Base-by-base conservation (phyloP, 2,797 vertebrate species). In the Aphelocoma californica region DNA sequence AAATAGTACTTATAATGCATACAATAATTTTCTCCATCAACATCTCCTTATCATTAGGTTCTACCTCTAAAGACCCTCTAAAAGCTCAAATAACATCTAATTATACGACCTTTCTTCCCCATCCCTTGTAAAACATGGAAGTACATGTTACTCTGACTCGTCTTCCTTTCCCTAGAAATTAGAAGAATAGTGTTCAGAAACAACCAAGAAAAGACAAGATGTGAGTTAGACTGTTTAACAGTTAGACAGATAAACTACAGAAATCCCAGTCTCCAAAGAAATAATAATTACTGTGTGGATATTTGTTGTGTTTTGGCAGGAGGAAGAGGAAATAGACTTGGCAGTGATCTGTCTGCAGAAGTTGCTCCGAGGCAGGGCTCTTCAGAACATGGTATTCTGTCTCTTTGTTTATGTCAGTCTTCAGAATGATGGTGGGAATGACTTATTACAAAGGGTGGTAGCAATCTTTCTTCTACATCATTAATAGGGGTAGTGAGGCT, bases 341-440 rank as follows among this genome's bases (percentile, higher is more conserved):
- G 99, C 99, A 42, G 97, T 98, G 79, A 98, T 99, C 94, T 95
- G 92, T 88, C 92, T 99, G 92, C 99, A 99, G 97, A 98, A 98
- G 93, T 82, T 99, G 82, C 97, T 99, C 60, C 98, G 99, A 93
- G 99, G 99, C 94, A 98, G 99, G 96, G 98, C 97, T 18, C 69
- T 98, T 85, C 99, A 99, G 95, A 98, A 98, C 81, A 97, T 98
- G 99, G 99, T 99, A 93, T 69, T 88, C 56, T 88, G 88, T 91
- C 47, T 73, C 23, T 94, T 45, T 47, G 12, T 91, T 90, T 58
- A 48, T 90, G 28, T 81, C 45, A 80, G 10, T 82, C 50, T 84
- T 79, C 36, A 51, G 34, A 80, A 58, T 71, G 67, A 26, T 48
- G 42, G 57, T 77, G 48, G 45, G 80, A 78, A 66, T 82, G 78